phyloP scores from a whole-genome alignment of 2,888 invertebrate species.

The Pristionchus japonicus region DNA sequence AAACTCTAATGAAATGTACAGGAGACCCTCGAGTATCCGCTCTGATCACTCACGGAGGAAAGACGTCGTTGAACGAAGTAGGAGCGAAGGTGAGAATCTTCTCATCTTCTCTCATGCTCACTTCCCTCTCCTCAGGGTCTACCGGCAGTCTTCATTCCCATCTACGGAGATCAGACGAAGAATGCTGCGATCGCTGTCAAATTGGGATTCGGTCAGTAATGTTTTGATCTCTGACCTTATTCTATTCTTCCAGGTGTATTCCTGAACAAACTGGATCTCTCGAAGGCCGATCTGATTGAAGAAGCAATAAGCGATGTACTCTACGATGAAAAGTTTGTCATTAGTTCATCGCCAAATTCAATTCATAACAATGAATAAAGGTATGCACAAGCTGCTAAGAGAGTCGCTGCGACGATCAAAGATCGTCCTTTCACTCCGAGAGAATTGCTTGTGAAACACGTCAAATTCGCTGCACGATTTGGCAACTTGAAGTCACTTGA shows the following conservation, averaged over 20 bases:
- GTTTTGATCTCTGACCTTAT: not conserved
- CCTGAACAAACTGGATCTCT: not conserved
- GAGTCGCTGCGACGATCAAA: not conserved
- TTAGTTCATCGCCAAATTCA: not conserved
- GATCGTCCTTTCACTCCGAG: not conserved
- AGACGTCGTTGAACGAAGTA: constrained; percentile 23
- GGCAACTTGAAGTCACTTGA: not conserved
- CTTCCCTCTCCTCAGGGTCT: not conserved
- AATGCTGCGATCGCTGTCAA: constrained; percentile 6
- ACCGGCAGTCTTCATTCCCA: constrained; percentile 8
- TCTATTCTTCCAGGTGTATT: not conserved
- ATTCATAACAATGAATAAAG: not conserved
- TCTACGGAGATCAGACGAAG: constrained; percentile 10
- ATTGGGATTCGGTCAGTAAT: not conserved
- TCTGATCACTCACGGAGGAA: constrained; percentile 15
- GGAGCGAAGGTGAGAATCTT: not conserved
- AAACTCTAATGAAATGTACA: too few relatives aligned
- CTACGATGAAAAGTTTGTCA: not conserved
- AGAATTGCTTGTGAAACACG: constrained; percentile 20
- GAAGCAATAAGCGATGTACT: not conserved
- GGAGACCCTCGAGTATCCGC: not conserved
- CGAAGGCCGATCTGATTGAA: not conserved
- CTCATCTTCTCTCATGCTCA: too few relatives aligned
- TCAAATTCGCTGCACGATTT: not conserved
- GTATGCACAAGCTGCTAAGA: not conserved